Conservation (phyloP, 2,113 vertebrate genomes). For the Paralichthys olivaceus region DNA sequence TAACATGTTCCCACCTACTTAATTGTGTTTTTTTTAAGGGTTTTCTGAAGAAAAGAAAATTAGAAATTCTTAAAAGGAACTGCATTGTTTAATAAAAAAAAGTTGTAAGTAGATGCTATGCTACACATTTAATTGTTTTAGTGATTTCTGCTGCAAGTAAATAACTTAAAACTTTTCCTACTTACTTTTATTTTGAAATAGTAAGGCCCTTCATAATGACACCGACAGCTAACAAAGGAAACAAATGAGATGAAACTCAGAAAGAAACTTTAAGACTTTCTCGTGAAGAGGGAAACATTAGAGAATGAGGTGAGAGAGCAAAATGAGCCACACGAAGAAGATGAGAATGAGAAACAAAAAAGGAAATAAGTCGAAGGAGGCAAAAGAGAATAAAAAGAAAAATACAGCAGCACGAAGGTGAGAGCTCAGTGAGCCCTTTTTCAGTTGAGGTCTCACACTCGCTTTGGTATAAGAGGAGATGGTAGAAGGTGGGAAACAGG, state of each 20-base stretch:
- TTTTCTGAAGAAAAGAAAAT: background rate
- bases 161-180: background rate
- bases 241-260: background rate
- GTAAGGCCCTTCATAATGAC: background rate
- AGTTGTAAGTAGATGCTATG: too few relatives aligned
- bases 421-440: constrained; percentile 62
- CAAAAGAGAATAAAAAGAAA: constrained; percentile 20
- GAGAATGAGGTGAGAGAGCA: constrained; percentile 14
- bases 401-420: constrained; percentile 37
- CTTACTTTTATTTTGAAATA: constrained; percentile 2
- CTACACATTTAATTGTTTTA: too few relatives aligned
- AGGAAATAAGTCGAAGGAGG: constrained; percentile 14
- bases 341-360: constrained; percentile 3
- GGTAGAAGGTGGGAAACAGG: constrained; percentile 81
- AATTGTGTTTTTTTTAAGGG: constrained; percentile 8
- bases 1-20: background rate
- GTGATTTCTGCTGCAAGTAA: too few relatives aligned
- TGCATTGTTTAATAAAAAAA: background rate
- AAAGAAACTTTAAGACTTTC: background rate
- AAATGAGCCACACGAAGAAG: constrained; percentile 20
- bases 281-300: background rate
- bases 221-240: background rate
- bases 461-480: constrained; percentile 67
- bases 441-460: constrained; percentile 67
- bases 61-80: background rate